Base-by-base conservation (phyloP, 2,797 vertebrate species). In the Siniperca obscura region DNA sequence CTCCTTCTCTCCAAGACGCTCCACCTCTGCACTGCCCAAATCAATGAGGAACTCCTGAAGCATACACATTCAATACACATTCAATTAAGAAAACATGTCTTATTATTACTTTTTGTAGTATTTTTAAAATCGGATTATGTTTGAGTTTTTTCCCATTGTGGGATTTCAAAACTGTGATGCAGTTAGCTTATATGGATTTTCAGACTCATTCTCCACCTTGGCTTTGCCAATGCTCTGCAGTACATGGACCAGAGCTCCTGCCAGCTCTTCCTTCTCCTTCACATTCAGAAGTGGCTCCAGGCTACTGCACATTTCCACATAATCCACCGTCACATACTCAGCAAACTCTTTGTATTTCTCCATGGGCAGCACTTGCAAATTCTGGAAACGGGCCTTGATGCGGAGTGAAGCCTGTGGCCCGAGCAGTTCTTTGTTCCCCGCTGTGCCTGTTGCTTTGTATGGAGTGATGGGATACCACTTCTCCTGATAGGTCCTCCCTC, bases 271-370 rank as follows among this genome's bases (percentile, higher is more conserved):
- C 87, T 98, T 99, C 89, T 97, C 96, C 80, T 96, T 95, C 5
- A 97, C 96, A 0, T 95, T 95, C 21, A 98, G 94, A 87, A 95
- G 90, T 2, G 97, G 96, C 80, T 99, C 97, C 88, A 99, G 89
- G 19, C 85, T 93, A 74, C 88, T 88, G 36, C 97, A 98, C 89
- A 99, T 95, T 62, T 96, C 95, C 55, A 95, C 93, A 10, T 99
- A 98, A 82, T 97, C 94, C 89, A 97, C 94, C 0, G 97, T 98
- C 86, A 99, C 95, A 76, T 96, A 97, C 89, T 99, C 98, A 0
- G 98, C 98, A 94, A 99, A 95, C 90, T 99, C 98, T 89, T 99
- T 99, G 93, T 98, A 99, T 69, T 96, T 96, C 80, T 98, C 97
- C 7, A 98, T 97, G 3, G 97, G 98, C 88, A 97, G 85, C 78